A percentile compares a stretch with the other conserved stretches of the same genome.
phyloP scores from a whole-genome alignment of 2,888 invertebrate species.

The Zeuzera pyrina region DNA sequence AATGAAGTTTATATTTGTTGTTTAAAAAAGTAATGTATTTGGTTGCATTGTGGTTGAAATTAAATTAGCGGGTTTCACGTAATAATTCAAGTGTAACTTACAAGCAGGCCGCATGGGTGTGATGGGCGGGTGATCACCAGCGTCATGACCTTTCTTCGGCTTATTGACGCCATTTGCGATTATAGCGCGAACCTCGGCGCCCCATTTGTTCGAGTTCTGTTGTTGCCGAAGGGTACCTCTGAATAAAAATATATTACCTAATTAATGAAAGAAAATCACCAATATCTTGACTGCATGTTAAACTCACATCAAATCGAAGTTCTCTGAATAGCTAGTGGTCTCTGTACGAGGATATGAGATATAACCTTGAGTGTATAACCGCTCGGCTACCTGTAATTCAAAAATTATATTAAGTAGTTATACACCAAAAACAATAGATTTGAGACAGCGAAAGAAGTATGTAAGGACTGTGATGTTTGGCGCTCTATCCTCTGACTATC shows the following conservation, averaged over 20 bases:
- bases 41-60: too few relatives aligned
- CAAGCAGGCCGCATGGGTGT: slow-evolving; percentile 93
- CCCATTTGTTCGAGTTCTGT: slow-evolving; percentile 83
- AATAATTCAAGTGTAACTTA: too few relatives aligned
- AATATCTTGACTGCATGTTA: background rate
- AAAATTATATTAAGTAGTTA: background rate
- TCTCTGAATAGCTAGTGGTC: slow-evolving; percentile 96
- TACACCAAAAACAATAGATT: too few relatives aligned
- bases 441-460: too few relatives aligned
- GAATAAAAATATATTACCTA: slow-evolving; percentile 22
- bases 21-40: too few relatives aligned
- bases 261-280: background rate
- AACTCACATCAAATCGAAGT: slow-evolving; percentile 90
- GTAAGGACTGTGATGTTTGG: too few relatives aligned
- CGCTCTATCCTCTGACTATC: too few relatives aligned
- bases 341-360: slow-evolving; percentile 99
- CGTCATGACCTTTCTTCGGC: slow-evolving; percentile 92
- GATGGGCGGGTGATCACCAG: slow-evolving; percentile 99
- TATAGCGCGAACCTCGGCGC: slow-evolving; percentile 80
- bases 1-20: too few relatives aligned
- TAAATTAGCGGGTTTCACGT: too few relatives aligned
- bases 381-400: slow-evolving; percentile 70
- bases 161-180: slow-evolving; percentile 80
- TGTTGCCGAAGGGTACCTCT: slow-evolving; percentile 80
- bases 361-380: slow-evolving; percentile 96